Evolutionary conservation across 2,113 vertebrate genomes (phyloP).

Genomic region (Silurus glanis): DNA sequence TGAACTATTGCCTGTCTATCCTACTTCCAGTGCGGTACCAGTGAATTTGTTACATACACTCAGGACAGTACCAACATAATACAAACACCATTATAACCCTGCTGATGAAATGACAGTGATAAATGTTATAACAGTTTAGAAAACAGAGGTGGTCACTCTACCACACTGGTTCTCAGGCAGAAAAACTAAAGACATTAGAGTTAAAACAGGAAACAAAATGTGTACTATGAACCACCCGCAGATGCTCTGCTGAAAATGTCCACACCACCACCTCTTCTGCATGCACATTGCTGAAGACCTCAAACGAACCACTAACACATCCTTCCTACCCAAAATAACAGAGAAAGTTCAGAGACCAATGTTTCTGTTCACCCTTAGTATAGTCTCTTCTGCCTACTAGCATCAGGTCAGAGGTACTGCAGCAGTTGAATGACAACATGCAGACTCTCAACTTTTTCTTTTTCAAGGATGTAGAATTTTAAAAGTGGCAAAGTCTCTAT

Average conservation of each 20-base stretch:
- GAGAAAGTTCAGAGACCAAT: neutral
- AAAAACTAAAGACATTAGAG: neutral
- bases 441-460: neutral
- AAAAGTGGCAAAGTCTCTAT: too few species aligned
- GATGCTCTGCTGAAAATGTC: neutral
- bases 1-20: too few species aligned
- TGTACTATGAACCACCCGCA: neutral
- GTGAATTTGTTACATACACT: too few species aligned
- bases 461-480: neutral
- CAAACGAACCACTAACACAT: neutral
- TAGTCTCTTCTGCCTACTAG: slow-evolving; percentile 1
- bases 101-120: neutral
- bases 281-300: neutral
- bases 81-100: neutral
- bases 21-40: too few species aligned
- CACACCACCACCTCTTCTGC: neutral
- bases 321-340: too few species aligned
- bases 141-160: neutral
- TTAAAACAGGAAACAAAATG: neutral
- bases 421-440: neutral
- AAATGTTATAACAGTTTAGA: neutral
- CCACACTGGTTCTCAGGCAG: neutral
- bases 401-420: neutral
- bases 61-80: too few species aligned
- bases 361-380: neutral